phyloP scores from a whole-genome alignment of 2,888 invertebrate genomes.

The Oscheius onirici region DNA sequence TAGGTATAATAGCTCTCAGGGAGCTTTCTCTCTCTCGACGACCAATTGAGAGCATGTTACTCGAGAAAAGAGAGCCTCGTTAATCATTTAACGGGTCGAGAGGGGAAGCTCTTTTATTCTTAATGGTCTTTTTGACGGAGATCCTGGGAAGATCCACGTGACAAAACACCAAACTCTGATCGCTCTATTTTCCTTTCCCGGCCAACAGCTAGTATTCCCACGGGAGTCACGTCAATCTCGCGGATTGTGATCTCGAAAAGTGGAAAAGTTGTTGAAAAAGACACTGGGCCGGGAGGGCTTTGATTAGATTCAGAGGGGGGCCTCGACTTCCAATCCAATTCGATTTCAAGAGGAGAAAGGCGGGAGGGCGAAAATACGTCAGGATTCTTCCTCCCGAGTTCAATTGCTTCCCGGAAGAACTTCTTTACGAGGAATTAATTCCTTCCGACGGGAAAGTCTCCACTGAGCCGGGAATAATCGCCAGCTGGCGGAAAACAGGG shows the following conservation, averaged over 20 bases:
- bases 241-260: constrained; percentile 15
- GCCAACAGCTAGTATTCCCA: not conserved
- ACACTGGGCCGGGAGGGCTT: no score
- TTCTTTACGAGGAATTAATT: no score
- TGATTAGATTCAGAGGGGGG: no score
- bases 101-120: constrained; percentile 21
- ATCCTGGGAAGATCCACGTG: not conserved
- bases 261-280: not conserved
- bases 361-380: no score
- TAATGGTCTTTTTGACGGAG: constrained; percentile 7
- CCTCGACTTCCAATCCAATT: no score
- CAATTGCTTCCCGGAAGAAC: no score
- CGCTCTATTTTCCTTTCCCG: not conserved
- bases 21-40: not conserved
- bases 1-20: not conserved
- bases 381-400: no score
- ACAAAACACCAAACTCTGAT: no score
- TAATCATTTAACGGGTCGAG: constrained; percentile 24
- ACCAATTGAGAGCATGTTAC: constrained; percentile 17
- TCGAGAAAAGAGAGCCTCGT: constrained; percentile 21
- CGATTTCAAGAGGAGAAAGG: no score
- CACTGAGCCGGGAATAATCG: no score
- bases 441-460: no score
- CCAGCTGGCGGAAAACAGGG: no score
- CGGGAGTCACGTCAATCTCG: constrained; percentile 13